Conservation (phyloP, 1,140 invertebrate genomes). For the Scaptomyza graminum region DNA sequence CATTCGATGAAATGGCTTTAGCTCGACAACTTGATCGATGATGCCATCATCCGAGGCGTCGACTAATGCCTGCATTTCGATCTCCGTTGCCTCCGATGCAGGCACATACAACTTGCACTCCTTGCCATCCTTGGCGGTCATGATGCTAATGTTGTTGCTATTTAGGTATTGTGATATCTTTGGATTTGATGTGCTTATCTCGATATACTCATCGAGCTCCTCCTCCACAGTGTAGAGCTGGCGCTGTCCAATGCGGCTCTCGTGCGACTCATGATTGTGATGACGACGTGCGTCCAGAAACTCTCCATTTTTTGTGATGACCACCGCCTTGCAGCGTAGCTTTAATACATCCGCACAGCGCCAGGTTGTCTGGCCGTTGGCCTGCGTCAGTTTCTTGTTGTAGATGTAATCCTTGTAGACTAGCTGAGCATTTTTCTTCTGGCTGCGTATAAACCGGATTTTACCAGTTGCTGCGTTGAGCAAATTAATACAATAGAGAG, state of each 20-base stretch:
- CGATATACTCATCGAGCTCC: slow-evolving; percentile 75
- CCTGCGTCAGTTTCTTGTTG: slow-evolving; percentile 79
- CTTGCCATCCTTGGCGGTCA: slow-evolving; percentile 72
- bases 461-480: slow-evolving; percentile 28
- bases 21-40: slow-evolving; percentile 37
- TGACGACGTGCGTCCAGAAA: slow-evolving; percentile 59
- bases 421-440: slow-evolving; percentile 78
- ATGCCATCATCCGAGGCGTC: slow-evolving; percentile 38
- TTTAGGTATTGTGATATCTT: slow-evolving; percentile 71
- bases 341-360: slow-evolving; percentile 73
- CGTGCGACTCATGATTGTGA: slow-evolving; percentile 70
- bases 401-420: slow-evolving; percentile 74
- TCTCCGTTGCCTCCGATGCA: slow-evolving; percentile 67
- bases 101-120: slow-evolving; percentile 73
- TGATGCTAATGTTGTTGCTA: slow-evolving; percentile 74
- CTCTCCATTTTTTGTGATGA: slow-evolving; percentile 67
- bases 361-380: slow-evolving; percentile 80
- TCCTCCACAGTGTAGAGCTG: slow-evolving; percentile 69
- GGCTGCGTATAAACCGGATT: slow-evolving; percentile 75
- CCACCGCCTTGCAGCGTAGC: slow-evolving; percentile 73
- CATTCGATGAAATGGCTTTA: slow-evolving; percentile 34
- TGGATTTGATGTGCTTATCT: slow-evolving; percentile 69
- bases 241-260: slow-evolving; percentile 56
- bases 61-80: slow-evolving; percentile 66
- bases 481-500: slow-evolving; percentile 15